These are phyloP conservation scores for Sceliomorpha sp. DNA, from an alignment of 2,888 invertebrate genomes.

Conservation along the genomic window DNA sequence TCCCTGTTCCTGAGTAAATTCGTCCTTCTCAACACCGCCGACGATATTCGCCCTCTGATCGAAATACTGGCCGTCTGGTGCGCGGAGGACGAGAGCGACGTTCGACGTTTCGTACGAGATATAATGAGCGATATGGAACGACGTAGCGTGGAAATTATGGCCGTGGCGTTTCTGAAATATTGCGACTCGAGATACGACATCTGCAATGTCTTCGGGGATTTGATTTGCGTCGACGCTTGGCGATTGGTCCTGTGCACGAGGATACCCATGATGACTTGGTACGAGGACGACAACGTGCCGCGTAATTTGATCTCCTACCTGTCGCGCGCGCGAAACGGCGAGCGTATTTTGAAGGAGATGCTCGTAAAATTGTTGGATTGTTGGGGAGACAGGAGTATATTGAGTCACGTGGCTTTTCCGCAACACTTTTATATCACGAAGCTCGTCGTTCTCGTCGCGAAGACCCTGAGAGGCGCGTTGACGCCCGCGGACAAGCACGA, in stretches of 20 bases:
- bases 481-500: constrained; percentile 66
- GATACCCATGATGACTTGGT: constrained; percentile 83
- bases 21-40: constrained; percentile 82
- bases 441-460: constrained; percentile 83
- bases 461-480: constrained; percentile 77
- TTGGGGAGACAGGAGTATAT: constrained; percentile 86
- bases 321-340: constrained; percentile 73
- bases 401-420: constrained; percentile 84
- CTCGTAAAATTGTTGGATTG: constrained; percentile 83
- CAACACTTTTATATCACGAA: constrained; percentile 88
- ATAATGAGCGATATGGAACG: constrained; percentile 83
- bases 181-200: constrained; percentile 70
- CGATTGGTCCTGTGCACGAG: constrained; percentile 84
- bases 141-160: constrained; percentile 83
- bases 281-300: constrained; percentile 81
- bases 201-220: constrained; percentile 81
- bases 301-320: constrained; percentile 85
- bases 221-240: constrained; percentile 81
- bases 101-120: constrained; percentile 75
- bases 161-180: too few relatives aligned
- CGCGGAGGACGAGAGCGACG: constrained; percentile 57
- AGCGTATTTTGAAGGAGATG: constrained; percentile 78
- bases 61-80: constrained; percentile 72
- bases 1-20: constrained; percentile 84
- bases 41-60: constrained; percentile 82